Evolutionary conservation across 2,888 invertebrate genomes (phyloP).

Genomic region (Drosophila subquinaria): DNA sequence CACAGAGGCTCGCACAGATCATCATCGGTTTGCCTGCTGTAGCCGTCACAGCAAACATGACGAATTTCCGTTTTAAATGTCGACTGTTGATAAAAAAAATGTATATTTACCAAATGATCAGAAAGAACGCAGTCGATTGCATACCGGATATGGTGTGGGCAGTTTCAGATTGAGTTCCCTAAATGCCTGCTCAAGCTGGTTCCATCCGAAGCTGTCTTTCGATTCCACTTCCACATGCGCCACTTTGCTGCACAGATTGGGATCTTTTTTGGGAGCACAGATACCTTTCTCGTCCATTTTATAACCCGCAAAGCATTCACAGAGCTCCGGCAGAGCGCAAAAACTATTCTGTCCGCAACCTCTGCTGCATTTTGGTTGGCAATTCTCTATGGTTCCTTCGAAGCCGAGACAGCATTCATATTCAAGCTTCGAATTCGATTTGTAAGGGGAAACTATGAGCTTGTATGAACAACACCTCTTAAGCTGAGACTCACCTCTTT

Average conservation of each 20-base stretch:
- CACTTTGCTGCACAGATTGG: constrained; percentile 13
- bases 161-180: constrained; percentile 1
- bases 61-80: not conserved
- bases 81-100: constrained; percentile 5
- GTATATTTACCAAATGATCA: not conserved
- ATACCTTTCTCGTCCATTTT: not conserved
- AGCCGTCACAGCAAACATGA: constrained; percentile 42
- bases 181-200: constrained; percentile 1
- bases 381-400: constrained; percentile 16
- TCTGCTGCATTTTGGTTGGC: constrained; percentile 13
- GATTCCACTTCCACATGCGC: not conserved
- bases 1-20: constrained; percentile 56
- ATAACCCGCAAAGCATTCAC: constrained; percentile 9
- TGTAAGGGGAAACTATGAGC: not conserved
- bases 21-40: constrained; percentile 2
- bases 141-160: constrained; percentile 5
- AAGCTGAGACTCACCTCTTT: not conserved
- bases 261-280: not conserved
- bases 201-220: not conserved
- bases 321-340: constrained; percentile 14
- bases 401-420: constrained; percentile 29
- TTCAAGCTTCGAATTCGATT: not conserved
- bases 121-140: not conserved
- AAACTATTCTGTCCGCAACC: constrained; percentile 12
- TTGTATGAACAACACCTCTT: not conserved